Percentiles rank a stretch among this genome's conserved stretches.
Evolutionary conservation across 2,888 invertebrate genomes (phyloP).

Genomic region (Acrobasis consociella): DNA sequence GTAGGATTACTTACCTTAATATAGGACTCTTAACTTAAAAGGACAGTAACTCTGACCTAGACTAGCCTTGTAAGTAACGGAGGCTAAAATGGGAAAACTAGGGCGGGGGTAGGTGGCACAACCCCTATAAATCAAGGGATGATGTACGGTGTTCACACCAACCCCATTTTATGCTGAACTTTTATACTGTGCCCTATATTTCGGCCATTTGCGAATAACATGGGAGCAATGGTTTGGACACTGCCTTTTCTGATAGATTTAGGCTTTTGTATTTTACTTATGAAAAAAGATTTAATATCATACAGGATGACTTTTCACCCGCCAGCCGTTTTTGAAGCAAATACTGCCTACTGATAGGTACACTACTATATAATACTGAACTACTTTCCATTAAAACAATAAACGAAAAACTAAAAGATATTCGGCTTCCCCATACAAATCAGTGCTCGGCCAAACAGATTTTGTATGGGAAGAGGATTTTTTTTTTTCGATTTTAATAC

Average conservation of each 20-base stretch:
- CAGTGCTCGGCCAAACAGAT: no score
- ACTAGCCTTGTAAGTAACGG: background rate
- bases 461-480: no score
- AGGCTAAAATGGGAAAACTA: background rate
- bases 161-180: conserved; percentile 31
- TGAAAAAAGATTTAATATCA: no score
- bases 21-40: background rate
- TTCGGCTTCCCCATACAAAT: no score
- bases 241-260: background rate
- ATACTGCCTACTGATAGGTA: no score
- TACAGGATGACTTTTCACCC: no score
- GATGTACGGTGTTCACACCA: conserved; percentile 34
- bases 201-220: background rate
- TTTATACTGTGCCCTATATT: background rate
- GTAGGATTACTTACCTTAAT: no score
- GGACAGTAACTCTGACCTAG: background rate
- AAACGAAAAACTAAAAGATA: no score
- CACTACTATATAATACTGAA: no score
- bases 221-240: background rate
- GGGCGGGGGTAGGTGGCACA: conserved; percentile 1
- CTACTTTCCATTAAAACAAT: no score
- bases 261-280: background rate
- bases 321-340: no score
- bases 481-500: no score
- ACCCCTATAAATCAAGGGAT: conserved; percentile 31